These are phyloP conservation scores for Sceloporus tristichus DNA, from an alignment of 2,113 vertebrate species.

Conservation along the genomic window DNA sequence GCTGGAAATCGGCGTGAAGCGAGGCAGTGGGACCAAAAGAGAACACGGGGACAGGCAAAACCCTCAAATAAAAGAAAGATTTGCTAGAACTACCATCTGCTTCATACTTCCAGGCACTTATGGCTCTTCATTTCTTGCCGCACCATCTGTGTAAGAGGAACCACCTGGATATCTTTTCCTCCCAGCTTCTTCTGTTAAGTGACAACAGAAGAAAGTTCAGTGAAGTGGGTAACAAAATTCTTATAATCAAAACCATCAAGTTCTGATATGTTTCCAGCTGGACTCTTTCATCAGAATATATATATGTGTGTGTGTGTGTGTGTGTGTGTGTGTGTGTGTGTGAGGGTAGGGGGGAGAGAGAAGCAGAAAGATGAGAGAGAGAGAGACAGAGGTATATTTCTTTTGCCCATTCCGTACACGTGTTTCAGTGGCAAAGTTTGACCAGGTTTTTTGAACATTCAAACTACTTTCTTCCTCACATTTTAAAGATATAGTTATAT, in stretches of 20 bases:
- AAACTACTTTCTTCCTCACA: not conserved
- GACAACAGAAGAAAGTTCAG: conserved; percentile 13
- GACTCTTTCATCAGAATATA: not conserved
- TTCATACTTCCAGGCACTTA: not conserved
- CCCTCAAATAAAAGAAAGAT: not conserved
- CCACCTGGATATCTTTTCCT: not conserved
- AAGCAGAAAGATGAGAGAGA: not conserved
- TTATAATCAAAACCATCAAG: not conserved
- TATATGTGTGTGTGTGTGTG: too few relatives aligned
- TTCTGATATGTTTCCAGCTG: not conserved
- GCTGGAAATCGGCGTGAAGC: conserved; percentile 40
- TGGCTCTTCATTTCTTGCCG: not conserved
- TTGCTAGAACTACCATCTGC: not conserved
- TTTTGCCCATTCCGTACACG: too few relatives aligned
- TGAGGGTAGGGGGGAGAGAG: not conserved
- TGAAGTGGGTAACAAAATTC: conserved; percentile 18
- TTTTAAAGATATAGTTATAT: not conserved
- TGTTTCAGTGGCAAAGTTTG: not conserved
- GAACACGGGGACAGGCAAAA: not conserved
- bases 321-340: too few relatives aligned
- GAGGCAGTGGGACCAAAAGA: fast-evolving
- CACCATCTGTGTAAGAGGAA: conserved; percentile 3
- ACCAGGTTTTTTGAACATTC: not conserved
- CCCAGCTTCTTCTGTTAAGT: not conserved
- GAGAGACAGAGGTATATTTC: too few relatives aligned